Evolutionary conservation across 2,888 invertebrate species (phyloP).

Genomic region (Apoda limacodes): DNA sequence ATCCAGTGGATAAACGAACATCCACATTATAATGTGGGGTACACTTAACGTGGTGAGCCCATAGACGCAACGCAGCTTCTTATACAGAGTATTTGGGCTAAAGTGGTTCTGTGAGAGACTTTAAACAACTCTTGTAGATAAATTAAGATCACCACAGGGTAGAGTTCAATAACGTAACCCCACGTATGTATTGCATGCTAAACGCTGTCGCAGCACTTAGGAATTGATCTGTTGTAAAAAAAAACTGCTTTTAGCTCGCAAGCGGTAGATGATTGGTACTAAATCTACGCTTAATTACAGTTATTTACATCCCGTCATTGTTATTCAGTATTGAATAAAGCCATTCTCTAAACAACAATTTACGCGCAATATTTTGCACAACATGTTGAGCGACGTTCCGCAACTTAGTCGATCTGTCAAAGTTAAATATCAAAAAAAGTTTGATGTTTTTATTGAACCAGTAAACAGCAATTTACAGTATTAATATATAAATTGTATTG

Average conservation of each 20-base stretch:
- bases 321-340: constrained; percentile 44
- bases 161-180: constrained; percentile 10
- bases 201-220: constrained; percentile 49
- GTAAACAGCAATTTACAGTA: too few relatives aligned
- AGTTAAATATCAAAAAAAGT: constrained; percentile 3
- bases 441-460: constrained; percentile 13
- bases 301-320: too few relatives aligned
- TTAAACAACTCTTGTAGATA: not conserved
- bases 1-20: constrained; percentile 1
- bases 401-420: constrained; percentile 10
- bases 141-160: too few relatives aligned
- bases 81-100: not conserved
- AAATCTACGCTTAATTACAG: too few relatives aligned
- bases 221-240: constrained; percentile 59
- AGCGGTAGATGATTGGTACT: constrained; percentile 49
- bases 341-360: constrained; percentile 29
- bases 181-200: constrained; percentile 17
- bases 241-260: constrained; percentile 48
- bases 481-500: too few relatives aligned
- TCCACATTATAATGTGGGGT: constrained; percentile 1
- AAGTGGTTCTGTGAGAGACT: not conserved
- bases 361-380: constrained; percentile 18
- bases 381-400: constrained; percentile 1
- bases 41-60: constrained; percentile 3
- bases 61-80: not conserved